These are phyloP conservation scores for Hirtodrosophila duncani DNA, from an alignment of 2,888 invertebrate genomes.

Conservation along the genomic window DNA sequence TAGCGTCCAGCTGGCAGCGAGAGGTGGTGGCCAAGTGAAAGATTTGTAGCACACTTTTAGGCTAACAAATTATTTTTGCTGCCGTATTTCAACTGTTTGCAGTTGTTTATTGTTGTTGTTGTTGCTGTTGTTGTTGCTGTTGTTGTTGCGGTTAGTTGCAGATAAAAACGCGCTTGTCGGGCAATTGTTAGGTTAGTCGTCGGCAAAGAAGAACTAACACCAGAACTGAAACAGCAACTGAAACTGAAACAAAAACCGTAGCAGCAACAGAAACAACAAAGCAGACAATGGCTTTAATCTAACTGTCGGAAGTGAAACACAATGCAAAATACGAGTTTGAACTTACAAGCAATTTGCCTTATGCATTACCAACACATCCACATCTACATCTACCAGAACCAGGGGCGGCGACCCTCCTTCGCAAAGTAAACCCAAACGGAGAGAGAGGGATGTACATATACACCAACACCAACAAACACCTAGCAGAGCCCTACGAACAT, in stretches of 20 bases:
- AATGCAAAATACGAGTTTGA: slow-evolving; percentile 70
- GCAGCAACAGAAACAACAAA: slow-evolving; percentile 14
- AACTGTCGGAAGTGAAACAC: slow-evolving; percentile 59
- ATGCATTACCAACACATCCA: slow-evolving; percentile 44
- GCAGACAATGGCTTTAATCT: slow-evolving; percentile 44
- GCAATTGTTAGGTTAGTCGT: slow-evolving; percentile 69
- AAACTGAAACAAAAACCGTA: slow-evolving; percentile 27
- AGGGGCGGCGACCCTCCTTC: no score
- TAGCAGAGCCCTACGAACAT: no score
- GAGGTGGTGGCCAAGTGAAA: slow-evolving; percentile 16
- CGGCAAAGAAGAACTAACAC: no score
- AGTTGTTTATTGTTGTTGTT: slow-evolving; percentile 1
- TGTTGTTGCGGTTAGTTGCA: slow-evolving; percentile 54
- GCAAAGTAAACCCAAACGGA: neutral
- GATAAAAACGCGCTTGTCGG: slow-evolving; percentile 63
- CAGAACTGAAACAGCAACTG: slow-evolving; percentile 51
- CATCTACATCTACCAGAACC: slow-evolving; percentile 3
- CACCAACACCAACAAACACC: slow-evolving; percentile 39
- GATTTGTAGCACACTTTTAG: slow-evolving; percentile 55
- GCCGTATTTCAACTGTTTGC: slow-evolving; percentile 48
- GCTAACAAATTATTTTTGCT: slow-evolving; percentile 66
- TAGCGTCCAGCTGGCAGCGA: slow-evolving; percentile 12
- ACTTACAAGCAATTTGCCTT: slow-evolving; percentile 70
- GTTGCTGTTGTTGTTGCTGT: slow-evolving; percentile 21
- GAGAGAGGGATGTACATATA: slow-evolving; percentile 16